A percentile compares a stretch with the other conserved stretches of the same genome.
These are phyloP conservation scores for Scomber scombrus DNA, from an alignment of 2,113 vertebrate genomes.

Conservation along the genomic window DNA sequence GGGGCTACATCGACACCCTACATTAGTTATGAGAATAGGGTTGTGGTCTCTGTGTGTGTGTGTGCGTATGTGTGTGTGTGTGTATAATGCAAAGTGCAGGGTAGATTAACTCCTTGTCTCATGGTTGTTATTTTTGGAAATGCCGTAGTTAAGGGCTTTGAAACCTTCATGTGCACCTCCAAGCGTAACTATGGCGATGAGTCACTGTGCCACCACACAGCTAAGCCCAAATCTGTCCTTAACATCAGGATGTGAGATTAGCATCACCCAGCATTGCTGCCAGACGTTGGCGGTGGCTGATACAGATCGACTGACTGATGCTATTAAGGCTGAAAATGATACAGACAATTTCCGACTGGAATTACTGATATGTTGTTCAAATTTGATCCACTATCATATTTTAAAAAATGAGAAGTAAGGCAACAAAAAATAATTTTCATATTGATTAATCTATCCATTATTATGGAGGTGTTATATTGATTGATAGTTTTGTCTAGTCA, in stretches of 20 bases:
- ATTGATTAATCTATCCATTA: too few species aligned
- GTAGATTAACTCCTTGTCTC: slow-evolving; percentile 49
- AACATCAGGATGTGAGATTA: slow-evolving; percentile 48
- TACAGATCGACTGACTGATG: not conserved
- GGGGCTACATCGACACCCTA: slow-evolving; percentile 37
- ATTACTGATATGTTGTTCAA: not conserved
- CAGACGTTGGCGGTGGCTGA: slow-evolving; percentile 5
- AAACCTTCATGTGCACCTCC: slow-evolving; percentile 41
- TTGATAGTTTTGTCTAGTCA: too few species aligned
- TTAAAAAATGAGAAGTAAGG: too few species aligned
- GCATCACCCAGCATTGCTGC: slow-evolving; percentile 28
- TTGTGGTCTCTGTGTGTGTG: slow-evolving; percentile 9
- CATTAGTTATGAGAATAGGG: slow-evolving; percentile 49
- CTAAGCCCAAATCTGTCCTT: slow-evolving; percentile 40
- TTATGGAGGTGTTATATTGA: too few species aligned
- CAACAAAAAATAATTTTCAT: too few species aligned
- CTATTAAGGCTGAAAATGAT: not conserved
- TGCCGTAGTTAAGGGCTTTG: slow-evolving; percentile 30
- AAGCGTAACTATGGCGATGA: slow-evolving; percentile 48
- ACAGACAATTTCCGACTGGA: not conserved
- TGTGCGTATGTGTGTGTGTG: slow-evolving; percentile 17
- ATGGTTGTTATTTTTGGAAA: slow-evolving; percentile 55
- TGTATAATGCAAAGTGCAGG: slow-evolving; percentile 31
- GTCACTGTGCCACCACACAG: slow-evolving; percentile 22
- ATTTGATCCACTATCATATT: too few species aligned